Conservation (phyloP, 2,797 vertebrate species). For the Melanotaenia trifasciata region DNA sequence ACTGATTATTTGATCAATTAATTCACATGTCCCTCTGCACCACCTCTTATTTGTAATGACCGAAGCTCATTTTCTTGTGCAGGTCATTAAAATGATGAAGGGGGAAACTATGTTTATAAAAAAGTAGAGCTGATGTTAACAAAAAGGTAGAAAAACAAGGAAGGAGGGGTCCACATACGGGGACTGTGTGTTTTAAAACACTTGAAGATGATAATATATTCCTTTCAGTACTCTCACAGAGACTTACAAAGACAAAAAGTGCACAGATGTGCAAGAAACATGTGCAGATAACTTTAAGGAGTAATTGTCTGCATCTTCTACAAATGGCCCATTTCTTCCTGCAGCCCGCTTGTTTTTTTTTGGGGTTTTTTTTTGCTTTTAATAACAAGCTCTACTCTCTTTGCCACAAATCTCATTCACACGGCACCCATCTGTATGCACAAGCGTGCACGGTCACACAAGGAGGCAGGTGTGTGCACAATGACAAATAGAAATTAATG, state of each 20-base stretch:
- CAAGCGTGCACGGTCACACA: conserved; percentile 10
- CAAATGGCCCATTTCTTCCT: conserved; percentile 50
- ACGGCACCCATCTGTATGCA: conserved; percentile 9
- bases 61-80: conserved; percentile 77
- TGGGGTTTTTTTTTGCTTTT: not conserved
- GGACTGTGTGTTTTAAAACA: conserved; percentile 36
- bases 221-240: conserved; percentile 38
- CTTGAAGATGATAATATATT: conserved; percentile 39
- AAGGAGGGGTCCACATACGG: conserved; percentile 25
- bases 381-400: conserved; percentile 9
- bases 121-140: conserved; percentile 62
- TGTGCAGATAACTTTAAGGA: conserved; percentile 37
- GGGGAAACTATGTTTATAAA: conserved; percentile 60
- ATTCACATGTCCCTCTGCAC: conserved; percentile 60
- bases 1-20: conserved; percentile 84
- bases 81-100: conserved; percentile 81
- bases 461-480: conserved; percentile 52
- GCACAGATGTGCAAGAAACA: conserved; percentile 15
- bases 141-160: conserved; percentile 36
- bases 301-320: conserved; percentile 36
- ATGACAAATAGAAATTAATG: conserved; percentile 73
- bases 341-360: conserved; percentile 36
- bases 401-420: conserved; percentile 21
- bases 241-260: conserved; percentile 35
- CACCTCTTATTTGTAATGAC: conserved; percentile 66